These are phyloP conservation scores for Castor canadensis DNA, from an alignment of 2,113 vertebrate species.

Conservation along the genomic window DNA sequence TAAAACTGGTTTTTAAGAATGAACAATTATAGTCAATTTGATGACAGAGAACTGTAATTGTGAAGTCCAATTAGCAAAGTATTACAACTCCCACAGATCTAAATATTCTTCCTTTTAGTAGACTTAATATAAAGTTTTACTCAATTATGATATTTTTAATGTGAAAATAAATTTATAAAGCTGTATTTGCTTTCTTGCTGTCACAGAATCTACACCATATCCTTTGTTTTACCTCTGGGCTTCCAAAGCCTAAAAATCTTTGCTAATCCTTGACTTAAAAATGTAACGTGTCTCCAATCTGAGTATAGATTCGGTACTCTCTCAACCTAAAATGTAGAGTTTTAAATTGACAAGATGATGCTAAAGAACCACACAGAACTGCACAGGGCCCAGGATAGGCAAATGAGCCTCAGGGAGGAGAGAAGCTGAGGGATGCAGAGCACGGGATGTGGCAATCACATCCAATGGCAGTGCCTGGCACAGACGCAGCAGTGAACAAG, in stretches of 20 bases:
- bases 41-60: neutral
- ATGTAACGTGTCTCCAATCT: neutral
- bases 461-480: too few relatives aligned
- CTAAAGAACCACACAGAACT: neutral
- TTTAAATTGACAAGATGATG: neutral
- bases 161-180: neutral
- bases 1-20: neutral
- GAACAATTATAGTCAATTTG: neutral
- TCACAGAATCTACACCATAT: neutral
- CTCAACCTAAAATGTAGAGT: neutral
- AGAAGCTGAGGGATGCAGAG: neutral
- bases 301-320: neutral
- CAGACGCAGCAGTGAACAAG: too few relatives aligned
- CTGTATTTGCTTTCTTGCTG: neutral
- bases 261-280: neutral
- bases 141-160: neutral
- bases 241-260: neutral
- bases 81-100: neutral
- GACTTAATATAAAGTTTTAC: neutral
- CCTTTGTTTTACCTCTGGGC: neutral
- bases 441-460: too few relatives aligned
- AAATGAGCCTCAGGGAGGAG: neutral
- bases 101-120: neutral
- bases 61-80: neutral
- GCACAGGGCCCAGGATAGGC: neutral